phyloP scores from a whole-genome alignment of 2,797 vertebrate species.

The Pangasius mekongensis region DNA sequence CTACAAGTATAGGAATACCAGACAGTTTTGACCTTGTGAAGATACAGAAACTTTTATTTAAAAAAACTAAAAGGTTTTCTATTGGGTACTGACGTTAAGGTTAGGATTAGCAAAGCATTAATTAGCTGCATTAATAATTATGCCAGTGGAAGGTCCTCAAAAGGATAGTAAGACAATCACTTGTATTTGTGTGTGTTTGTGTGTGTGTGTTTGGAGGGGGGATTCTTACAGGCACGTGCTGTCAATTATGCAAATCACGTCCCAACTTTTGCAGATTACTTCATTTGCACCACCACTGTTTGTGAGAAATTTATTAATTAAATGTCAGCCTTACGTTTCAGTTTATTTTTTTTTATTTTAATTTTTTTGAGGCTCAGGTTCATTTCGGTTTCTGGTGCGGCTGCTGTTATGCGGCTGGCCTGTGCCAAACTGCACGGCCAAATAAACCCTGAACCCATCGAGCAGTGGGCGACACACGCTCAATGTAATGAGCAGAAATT shows the following conservation, averaged over 20 bases:
- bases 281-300: conserved; percentile 91
- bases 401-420: conserved; percentile 82
- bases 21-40: not conserved
- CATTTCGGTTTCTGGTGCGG: conserved; percentile 91
- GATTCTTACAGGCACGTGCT: conserved; percentile 71
- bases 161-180: not conserved
- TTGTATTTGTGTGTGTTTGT: not conserved
- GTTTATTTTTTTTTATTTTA: conserved; percentile 38
- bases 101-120: not conserved
- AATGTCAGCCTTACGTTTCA: conserved; percentile 95
- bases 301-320: conserved; percentile 97
- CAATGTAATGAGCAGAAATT: conserved; percentile 96
- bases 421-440: conserved; percentile 91
- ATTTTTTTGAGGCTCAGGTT: conserved; percentile 83
- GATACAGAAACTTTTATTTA: not conserved
- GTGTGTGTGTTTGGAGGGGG: conserved; percentile 6
- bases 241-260: conserved; percentile 99
- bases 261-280: conserved; percentile 96
- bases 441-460: conserved; percentile 81
- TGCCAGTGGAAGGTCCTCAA: not conserved
- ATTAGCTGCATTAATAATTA: not conserved
- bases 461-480: conserved; percentile 84
- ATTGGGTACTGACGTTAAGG: not conserved
- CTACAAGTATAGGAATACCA: not conserved
- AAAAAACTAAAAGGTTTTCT: not conserved